Evolutionary conservation across 2,113 vertebrate genomes (phyloP), one percentile per base, ranked within the genome.

Genomic region (Eidolon helvum): DNA sequence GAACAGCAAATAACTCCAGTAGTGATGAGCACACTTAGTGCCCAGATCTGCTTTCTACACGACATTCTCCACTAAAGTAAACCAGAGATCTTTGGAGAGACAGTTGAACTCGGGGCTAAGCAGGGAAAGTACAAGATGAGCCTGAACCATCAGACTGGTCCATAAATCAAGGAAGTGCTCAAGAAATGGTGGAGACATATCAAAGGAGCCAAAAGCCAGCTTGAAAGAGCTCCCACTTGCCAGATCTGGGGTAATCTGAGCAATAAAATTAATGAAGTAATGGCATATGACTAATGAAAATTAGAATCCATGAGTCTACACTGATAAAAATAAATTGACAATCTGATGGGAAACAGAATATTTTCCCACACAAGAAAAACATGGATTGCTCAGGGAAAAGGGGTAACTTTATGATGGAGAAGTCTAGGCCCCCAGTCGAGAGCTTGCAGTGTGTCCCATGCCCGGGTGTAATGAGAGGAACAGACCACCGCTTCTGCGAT

Each of bases 401-500:
- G 16, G 18, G 28, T 24, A 11, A 28, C 53, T 78, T 14, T 12
- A 11, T 19, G 4, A 35, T 1, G 15, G n/a, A 5, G 69, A 61
- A 1, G 35, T 24, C 68, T 26, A 40, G 74, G 15, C 21, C 12
- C 22, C 59, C 10, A 43, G 11, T 15, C 22, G 35, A 45, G 24
- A 14, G 28, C 40, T 84, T 7, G 0, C 21, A 4, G 21, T 22
- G 55, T n/a, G 16, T 10, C 79, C 21, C 1, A 1, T 2, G 21
- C 6, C 45, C 9, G n/a, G 43, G 33, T 15, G 10, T 5, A 5
- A 48, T 0, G 48, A 66, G 33, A 28, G 69, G 78, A 38, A 78
- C 22, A 53, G 9, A 12, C 12, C 3, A 4, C 5, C 0, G 0
- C 18, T 33, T 43, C 66, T 18, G 43, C 5, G 4, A 63, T 6